Conservation (phyloP, 2,113 vertebrate species). For the Misgurnus mizolepis region DNA sequence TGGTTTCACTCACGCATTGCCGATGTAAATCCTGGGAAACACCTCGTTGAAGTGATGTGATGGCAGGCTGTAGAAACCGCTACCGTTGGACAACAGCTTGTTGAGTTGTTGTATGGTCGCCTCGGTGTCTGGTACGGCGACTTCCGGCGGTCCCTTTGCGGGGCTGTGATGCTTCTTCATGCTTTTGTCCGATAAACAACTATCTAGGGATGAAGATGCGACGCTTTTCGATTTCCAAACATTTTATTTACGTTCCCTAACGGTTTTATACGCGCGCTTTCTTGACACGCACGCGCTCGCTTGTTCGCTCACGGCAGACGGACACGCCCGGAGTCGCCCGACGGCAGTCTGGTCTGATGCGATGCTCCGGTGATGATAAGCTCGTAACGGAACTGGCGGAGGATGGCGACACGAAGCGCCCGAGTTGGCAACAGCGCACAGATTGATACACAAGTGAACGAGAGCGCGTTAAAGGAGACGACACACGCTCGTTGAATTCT, state of each 20-base stretch:
- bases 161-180: slow-evolving; percentile 81
- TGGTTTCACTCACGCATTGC: slow-evolving; percentile 92
- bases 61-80: slow-evolving; percentile 91
- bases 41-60: slow-evolving; percentile 96
- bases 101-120: slow-evolving; percentile 90
- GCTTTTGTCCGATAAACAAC: slow-evolving; percentile 47
- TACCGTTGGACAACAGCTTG: slow-evolving; percentile 86
- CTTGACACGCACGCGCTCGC: slow-evolving; percentile 6
- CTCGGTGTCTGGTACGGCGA: slow-evolving; percentile 75
- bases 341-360: slow-evolving; percentile 54
- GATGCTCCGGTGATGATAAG: slow-evolving; percentile 52
- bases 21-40: slow-evolving; percentile 88
- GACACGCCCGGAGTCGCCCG: slow-evolving; percentile 68
- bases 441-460: slow-evolving; percentile 34
- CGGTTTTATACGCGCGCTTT: slow-evolving; percentile 23
- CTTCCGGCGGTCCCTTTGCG: slow-evolving; percentile 64
- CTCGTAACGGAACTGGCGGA: slow-evolving; percentile 46
- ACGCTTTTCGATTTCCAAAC: slow-evolving; percentile 48
- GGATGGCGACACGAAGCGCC: slow-evolving; percentile 45
- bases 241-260: slow-evolving; percentile 61
- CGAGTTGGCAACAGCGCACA: slow-evolving; percentile 34
- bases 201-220: slow-evolving; percentile 35
- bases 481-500: slow-evolving; percentile 20
- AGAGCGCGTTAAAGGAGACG: slow-evolving; percentile 52
- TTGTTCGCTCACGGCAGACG: slow-evolving; percentile 47